Percentiles rank a stretch among this genome's conserved stretches.
phyloP scores from a whole-genome alignment of 2,888 invertebrate species.

The Sylvicola cinctus region DNA sequence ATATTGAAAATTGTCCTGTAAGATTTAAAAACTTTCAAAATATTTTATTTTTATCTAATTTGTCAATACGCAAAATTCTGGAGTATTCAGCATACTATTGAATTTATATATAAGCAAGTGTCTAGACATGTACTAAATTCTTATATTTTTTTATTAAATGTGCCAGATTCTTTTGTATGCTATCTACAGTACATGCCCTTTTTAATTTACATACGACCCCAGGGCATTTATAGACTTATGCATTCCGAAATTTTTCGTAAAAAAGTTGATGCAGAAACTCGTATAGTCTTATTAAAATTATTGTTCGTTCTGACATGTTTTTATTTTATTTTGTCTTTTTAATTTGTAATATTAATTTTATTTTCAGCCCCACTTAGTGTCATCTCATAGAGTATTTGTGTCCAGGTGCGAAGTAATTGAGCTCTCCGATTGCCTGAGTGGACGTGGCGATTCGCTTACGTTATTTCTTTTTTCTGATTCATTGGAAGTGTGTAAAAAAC shows the following conservation, averaged over 20 bases:
- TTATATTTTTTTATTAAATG: no score
- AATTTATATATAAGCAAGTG: no score
- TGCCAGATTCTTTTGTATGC: no score
- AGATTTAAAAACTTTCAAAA: slow-evolving; percentile 14
- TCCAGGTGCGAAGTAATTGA: slow-evolving; percentile 77
- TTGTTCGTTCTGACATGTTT: no score
- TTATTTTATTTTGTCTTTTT: no score
- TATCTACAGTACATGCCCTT: no score
- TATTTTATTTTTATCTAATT: slow-evolving; percentile 3
- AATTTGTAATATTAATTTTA: not conserved
- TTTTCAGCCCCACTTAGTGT: slow-evolving; percentile 66
- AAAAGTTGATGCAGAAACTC: no score
- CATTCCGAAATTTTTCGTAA: no score
- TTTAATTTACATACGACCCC: no score
- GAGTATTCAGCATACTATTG: not conserved
- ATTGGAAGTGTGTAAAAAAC: slow-evolving; percentile 75
- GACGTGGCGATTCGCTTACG: slow-evolving; percentile 69
- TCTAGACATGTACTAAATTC: no score
- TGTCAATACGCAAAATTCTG: no score
- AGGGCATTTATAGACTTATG: slow-evolving; percentile 1
- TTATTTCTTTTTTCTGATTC: slow-evolving; percentile 89
- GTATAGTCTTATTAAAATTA: no score
- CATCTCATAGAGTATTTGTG: slow-evolving; percentile 79
- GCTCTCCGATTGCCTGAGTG: slow-evolving; percentile 61
- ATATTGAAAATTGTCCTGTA: slow-evolving; percentile 94